A percentile compares a stretch with the other conserved stretches of the same genome.
Conservation (phyloP, 2,113 vertebrate genomes). For the Archocentrus centrarchus region DNA sequence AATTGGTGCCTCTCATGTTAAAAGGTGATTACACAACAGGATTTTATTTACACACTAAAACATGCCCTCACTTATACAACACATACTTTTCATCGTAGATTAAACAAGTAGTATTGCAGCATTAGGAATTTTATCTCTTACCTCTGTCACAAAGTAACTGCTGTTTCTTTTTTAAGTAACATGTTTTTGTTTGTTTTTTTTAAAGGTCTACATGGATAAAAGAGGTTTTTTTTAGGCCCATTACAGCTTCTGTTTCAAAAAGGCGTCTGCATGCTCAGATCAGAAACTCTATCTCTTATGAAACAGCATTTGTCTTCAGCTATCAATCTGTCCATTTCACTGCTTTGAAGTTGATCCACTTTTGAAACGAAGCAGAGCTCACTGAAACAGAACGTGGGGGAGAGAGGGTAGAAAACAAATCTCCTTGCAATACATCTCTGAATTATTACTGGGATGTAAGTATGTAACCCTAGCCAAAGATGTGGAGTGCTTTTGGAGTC, state of each 20-base stretch:
- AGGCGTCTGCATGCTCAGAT: conserved; percentile 55
- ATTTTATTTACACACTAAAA: conserved; percentile 45
- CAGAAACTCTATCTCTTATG: conserved; percentile 74
- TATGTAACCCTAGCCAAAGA: conserved; percentile 74
- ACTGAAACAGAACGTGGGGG: conserved; percentile 67
- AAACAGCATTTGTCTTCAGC: conserved; percentile 72
- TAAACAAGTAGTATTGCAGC: conserved; percentile 26
- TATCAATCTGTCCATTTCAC: conserved; percentile 77
- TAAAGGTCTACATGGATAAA: conserved; percentile 8
- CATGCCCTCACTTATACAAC: conserved; percentile 29
- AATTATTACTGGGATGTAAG: conserved; percentile 79
- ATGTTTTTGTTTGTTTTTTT: not conserved
- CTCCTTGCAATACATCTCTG: conserved; percentile 73
- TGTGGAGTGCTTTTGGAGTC: conserved; percentile 72
- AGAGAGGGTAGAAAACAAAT: conserved; percentile 52
- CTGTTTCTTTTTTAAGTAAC: conserved; percentile 9
- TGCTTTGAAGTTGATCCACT: conserved; percentile 80
- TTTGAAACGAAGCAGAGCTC: conserved; percentile 76
- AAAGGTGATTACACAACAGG: conserved; percentile 26
- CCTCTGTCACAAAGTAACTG: not conserved
- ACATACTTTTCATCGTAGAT: conserved; percentile 17
- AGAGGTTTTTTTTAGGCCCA: conserved; percentile 17
- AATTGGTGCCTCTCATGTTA: conserved; percentile 37
- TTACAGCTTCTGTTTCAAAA: conserved; percentile 48
- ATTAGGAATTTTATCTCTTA: conserved; percentile 6